Percentiles rank a stretch among this genome's conserved stretches.
Conservation (phyloP, 2,888 invertebrate genomes). For the Aphrophora alni region DNA sequence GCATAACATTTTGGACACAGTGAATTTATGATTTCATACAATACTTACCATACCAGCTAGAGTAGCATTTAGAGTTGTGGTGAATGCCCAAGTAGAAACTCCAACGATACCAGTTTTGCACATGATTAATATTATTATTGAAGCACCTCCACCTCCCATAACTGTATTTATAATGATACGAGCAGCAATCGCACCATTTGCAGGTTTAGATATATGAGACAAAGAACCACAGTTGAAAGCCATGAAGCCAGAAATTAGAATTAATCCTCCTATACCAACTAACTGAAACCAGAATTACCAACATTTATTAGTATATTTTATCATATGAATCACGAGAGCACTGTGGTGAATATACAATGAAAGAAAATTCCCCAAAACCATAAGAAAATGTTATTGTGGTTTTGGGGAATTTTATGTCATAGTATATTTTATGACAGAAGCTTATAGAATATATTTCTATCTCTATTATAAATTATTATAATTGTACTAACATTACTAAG, state of each 20-base stretch:
- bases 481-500: too few relatives aligned
- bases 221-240: slow-evolving; percentile 63
- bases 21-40: too few relatives aligned
- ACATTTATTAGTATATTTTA: too few relatives aligned
- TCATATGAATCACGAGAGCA: too few relatives aligned
- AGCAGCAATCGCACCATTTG: slow-evolving; percentile 58
- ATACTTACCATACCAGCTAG: slow-evolving; percentile 59
- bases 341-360: too few relatives aligned
- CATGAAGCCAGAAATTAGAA: slow-evolving; percentile 62
- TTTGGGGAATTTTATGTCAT: too few relatives aligned
- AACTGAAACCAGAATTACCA: slow-evolving; percentile 55
- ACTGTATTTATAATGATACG: slow-evolving; percentile 60
- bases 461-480: too few relatives aligned
- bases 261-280: slow-evolving; percentile 61
- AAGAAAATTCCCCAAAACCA: too few relatives aligned
- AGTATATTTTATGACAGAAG: too few relatives aligned
- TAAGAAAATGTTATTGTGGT: too few relatives aligned
- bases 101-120: slow-evolving; percentile 50
- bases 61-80: slow-evolving; percentile 59
- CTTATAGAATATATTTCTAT: too few relatives aligned
- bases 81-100: slow-evolving; percentile 57
- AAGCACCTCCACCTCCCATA: slow-evolving; percentile 60
- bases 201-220: slow-evolving; percentile 56
- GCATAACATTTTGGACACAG: too few relatives aligned
- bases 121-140: slow-evolving; percentile 55